A percentile compares a stretch with the other conserved stretches of the same genome.
Conservation (phyloP, 2,888 invertebrate genomes). For the Agrochola litura region DNA sequence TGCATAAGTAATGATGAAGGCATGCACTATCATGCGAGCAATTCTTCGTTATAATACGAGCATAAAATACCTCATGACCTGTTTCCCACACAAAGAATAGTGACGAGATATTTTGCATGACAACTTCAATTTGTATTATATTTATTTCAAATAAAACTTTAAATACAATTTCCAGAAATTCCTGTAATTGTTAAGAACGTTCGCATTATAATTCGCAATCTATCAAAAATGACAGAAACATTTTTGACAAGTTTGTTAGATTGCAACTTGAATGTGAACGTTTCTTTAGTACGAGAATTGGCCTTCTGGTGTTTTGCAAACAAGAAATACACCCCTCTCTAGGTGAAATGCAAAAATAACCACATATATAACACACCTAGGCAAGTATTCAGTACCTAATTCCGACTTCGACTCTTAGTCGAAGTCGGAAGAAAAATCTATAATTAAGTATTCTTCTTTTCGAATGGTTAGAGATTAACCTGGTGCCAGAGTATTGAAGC, state of each 20-base stretch:
- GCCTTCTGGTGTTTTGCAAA: background rate
- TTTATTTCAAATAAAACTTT: background rate
- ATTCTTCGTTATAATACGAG: slow-evolving; percentile 17
- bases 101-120: background rate
- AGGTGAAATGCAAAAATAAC: background rate
- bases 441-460: background rate
- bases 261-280: no score
- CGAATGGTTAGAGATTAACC: no score
- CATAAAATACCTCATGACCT: slow-evolving; percentile 12
- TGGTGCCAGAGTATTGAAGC: no score
- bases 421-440: background rate
- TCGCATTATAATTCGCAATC: no score
- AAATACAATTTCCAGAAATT: background rate
- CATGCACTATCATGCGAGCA: slow-evolving; percentile 4
- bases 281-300: no score
- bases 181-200: no score
- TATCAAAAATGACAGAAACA: no score
- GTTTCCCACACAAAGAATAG: slow-evolving; percentile 22
- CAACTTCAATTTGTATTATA: background rate
- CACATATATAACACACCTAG: background rate
- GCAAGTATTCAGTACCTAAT: background rate
- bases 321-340: no score
- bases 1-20: slow-evolving; percentile 22
- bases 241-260: no score
- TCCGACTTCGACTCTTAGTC: no score